Conservation (phyloP, 2,113 vertebrate genomes). For the Coregonus clupeaformis region DNA sequence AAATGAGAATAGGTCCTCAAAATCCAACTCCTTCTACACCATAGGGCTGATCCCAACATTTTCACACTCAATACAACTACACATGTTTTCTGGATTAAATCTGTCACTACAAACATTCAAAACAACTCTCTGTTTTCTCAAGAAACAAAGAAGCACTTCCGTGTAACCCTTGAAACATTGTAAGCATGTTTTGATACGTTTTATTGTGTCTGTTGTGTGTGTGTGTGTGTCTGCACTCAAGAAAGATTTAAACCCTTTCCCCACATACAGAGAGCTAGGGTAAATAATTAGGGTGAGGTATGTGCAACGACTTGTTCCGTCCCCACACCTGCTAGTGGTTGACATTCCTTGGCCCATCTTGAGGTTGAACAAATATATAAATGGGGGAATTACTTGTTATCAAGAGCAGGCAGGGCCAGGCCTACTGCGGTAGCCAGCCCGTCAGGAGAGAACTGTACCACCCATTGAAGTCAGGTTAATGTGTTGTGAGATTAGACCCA, state of each 20-base stretch:
- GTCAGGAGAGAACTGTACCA: slow-evolving; percentile 40
- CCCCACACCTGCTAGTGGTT: slow-evolving; percentile 22
- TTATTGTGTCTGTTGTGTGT: slow-evolving; percentile 30
- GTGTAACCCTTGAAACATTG: not conserved
- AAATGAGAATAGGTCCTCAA: not conserved
- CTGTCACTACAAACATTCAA: not conserved
- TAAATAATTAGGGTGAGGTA: slow-evolving; percentile 7
- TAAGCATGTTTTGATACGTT: slow-evolving; percentile 32
- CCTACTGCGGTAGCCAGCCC: slow-evolving; percentile 12
- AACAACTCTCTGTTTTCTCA: slow-evolving; percentile 16
- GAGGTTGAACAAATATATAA: slow-evolving; percentile 31
- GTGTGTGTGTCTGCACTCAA: slow-evolving; percentile 27
- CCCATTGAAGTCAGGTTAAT: slow-evolving; percentile 20
- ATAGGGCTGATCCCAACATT: not conserved
- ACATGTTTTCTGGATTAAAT: not conserved
- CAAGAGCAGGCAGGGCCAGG: slow-evolving; percentile 30
- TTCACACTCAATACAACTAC: not conserved
- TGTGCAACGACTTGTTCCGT: slow-evolving; percentile 20
- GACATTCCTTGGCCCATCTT: slow-evolving; percentile 15
- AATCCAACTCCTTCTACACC: not conserved
- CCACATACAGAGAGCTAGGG: not conserved
- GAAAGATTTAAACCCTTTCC: slow-evolving; percentile 27
- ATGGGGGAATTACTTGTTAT: slow-evolving; percentile 22
- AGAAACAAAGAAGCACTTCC: not conserved
- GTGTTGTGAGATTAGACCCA: slow-evolving; percentile 44